Conservation (phyloP, 2,113 vertebrate genomes). For the human region GRCh38 chr3:118312001-118312500, state of each 20-base stretch:
- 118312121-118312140: neutral
- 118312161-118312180: neutral
- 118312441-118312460: neutral
- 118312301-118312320: neutral
- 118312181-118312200: neutral
- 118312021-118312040: neutral
- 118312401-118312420: neutral
- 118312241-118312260: neutral
- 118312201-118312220: neutral
- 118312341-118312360: neutral
- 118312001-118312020: neutral
- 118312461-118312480: neutral
- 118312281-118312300: neutral
- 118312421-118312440: neutral
- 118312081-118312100: neutral
- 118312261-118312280: neutral
- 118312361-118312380: neutral
- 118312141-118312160: neutral
- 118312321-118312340: neutral
- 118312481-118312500: neutral
- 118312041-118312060: neutral
- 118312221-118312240: neutral
- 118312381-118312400: too few relatives aligned
- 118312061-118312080: neutral
- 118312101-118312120: neutral